Evolutionary conservation across 2,888 invertebrate genomes (phyloP).

Genomic region (Drosophila paramelanica): DNA sequence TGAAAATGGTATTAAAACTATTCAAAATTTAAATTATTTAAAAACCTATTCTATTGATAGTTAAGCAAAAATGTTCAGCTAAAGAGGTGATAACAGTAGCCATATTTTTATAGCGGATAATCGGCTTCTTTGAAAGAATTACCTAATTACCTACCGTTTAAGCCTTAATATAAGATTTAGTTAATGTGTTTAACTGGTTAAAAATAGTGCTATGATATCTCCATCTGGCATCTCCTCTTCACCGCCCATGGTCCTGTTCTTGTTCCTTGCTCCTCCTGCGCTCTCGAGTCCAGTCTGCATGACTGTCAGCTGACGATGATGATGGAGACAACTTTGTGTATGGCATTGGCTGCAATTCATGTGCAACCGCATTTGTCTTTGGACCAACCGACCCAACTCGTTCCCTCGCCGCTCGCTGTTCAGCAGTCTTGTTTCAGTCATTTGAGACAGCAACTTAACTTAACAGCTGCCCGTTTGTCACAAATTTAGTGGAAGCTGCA

Average conservation of each 20-base stretch:
- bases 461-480: slow-evolving; percentile 70
- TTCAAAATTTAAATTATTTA: no score
- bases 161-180: not conserved
- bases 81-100: no score
- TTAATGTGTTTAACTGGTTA: not conserved
- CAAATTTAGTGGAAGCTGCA: slow-evolving; percentile 58
- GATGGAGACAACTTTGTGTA: slow-evolving; percentile 31
- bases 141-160: no score
- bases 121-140: no score
- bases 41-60: no score
- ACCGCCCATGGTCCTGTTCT: not conserved
- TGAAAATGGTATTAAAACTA: no score
- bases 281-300: slow-evolving; percentile 1
- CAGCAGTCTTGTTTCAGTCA: slow-evolving; percentile 27
- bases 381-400: slow-evolving; percentile 1
- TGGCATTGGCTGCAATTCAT: slow-evolving; percentile 61
- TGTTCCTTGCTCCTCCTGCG: not conserved
- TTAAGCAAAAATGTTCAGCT: no score
- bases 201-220: no score
- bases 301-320: slow-evolving; percentile 24
- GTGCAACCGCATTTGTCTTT: slow-evolving; percentile 58
- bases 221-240: no score
- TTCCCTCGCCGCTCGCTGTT: not conserved
- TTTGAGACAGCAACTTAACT: slow-evolving; percentile 59
- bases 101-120: no score